Base-by-base conservation (phyloP, 2,888 invertebrate genomes). In the Gymnoscelis rufifasciata region DNA sequence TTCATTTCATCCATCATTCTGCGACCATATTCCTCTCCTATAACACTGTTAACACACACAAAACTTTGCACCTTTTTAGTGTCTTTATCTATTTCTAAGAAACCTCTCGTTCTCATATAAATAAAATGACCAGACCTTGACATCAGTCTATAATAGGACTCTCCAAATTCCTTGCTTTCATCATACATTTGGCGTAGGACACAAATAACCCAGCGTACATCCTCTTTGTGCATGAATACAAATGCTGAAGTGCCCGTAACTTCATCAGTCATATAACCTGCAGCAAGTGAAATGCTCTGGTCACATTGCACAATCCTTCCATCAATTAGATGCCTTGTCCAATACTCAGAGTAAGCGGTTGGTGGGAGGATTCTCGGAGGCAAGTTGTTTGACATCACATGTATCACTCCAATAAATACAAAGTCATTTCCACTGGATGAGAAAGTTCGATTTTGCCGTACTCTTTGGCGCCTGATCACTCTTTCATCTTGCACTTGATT, bases 271-370 rank as follows among this genome's bases (percentile, higher is more conserved):
- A 97, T 92, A 70, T 96, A 96, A 2, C 97, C 97, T 43, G 95
- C 94, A 8, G 97, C 93, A 47, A 95, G 86, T 5, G 97, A 95
- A 68, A 97, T 96, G 68, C 96, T 92, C 72, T 97, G 97, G 75
- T 97, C 97, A 73, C 95, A 95, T 71, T 94, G 95, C 38, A 97
- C 93, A 57, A 97, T 96, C 36, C 94, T 91, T 0, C 97, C 97
- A 83, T 97, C 96, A 41, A 96, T 91, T 45, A 95, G 89, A 81
- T 97, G 97, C 57, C 97, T 90, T 0, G 97, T 97, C 70, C 95
- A 93, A 77, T 97, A 97, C 75, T 97, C 97, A 65, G 96, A 92
- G 59, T 93, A 92, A 24, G 92, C 82, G 27, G 83, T 79, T 1
- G 88, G 91, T 38, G 94, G 90, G 41, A 93, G 90, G 37, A 88